Conservation (phyloP, 2,113 vertebrate genomes). For the Craseonycteris thonglongyai region DNA sequence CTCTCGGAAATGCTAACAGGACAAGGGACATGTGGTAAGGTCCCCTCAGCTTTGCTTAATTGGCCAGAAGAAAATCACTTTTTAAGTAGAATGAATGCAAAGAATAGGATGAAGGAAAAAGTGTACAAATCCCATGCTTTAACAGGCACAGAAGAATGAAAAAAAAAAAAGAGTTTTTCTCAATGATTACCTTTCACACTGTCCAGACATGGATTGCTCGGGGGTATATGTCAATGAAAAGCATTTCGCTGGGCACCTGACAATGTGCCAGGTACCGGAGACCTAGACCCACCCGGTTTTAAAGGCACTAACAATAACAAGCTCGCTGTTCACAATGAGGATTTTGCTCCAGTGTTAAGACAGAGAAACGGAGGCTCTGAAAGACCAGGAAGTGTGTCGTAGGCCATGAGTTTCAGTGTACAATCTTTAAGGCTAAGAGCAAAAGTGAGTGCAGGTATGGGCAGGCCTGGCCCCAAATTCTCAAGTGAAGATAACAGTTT, state of each 20-base stretch:
- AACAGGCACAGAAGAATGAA: background rate
- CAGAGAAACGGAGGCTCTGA: background rate
- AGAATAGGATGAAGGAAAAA: background rate
- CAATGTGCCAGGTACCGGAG: background rate
- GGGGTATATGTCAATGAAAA: background rate
- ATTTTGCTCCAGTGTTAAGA: background rate
- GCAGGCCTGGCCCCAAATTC: background rate
- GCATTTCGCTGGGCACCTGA: background rate
- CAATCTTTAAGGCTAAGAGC: background rate
- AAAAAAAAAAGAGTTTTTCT: background rate
- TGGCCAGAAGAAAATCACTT: background rate
- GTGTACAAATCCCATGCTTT: background rate
- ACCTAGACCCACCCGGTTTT: background rate
- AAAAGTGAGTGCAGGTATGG: accelerated
- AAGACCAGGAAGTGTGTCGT: background rate
- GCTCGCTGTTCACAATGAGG: background rate
- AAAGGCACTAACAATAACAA: background rate
- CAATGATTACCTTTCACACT: background rate
- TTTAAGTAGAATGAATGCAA: constrained; percentile 11
- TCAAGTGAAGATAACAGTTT: background rate
- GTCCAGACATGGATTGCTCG: background rate
- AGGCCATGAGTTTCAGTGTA: background rate
- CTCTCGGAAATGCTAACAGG: background rate
- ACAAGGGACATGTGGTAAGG: background rate
- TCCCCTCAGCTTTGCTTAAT: background rate